These are phyloP conservation scores for Halcyon malimbica DNA, from an alignment of 2,113 vertebrate species.

Conservation along the genomic window DNA sequence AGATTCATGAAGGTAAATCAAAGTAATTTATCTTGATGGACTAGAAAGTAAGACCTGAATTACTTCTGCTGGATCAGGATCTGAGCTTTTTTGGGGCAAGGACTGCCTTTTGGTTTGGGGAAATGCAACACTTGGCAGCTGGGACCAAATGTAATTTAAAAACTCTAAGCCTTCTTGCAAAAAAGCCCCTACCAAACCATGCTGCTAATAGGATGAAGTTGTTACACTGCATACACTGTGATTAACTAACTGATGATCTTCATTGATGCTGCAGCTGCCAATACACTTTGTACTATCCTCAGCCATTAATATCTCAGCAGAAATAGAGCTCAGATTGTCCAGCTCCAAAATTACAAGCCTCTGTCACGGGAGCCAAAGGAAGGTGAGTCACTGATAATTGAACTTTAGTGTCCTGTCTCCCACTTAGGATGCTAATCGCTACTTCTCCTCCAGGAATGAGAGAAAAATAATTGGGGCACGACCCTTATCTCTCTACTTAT, in stretches of 20 bases:
- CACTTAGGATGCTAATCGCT: background rate
- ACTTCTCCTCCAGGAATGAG: background rate
- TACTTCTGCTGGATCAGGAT: background rate
- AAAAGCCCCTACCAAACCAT: background rate
- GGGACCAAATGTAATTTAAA: background rate
- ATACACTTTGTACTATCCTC: conserved; percentile 3
- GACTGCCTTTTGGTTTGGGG: background rate
- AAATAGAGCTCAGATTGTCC: background rate
- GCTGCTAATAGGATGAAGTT: background rate
- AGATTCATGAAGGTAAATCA: conserved; percentile 33
- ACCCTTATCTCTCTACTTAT: background rate
- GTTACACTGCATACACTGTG: conserved; percentile 14
- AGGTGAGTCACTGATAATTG: conserved; percentile 7
- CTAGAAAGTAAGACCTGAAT: background rate
- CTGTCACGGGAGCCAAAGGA: background rate
- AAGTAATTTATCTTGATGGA: conserved; percentile 29
- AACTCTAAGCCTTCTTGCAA: background rate
- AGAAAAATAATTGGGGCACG: background rate
- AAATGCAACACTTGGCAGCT: background rate
- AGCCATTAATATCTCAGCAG: conserved; percentile 34
- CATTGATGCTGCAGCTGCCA: conserved; percentile 7
- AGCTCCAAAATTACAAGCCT: background rate
- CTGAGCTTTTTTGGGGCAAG: background rate
- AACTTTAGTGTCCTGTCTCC: background rate
- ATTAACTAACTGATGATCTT: conserved; percentile 48